Evolutionary conservation across 2,113 vertebrate genomes (phyloP), one percentile per base, ranked within the genome.

Genomic region (Cochlearius cochlearius): DNA sequence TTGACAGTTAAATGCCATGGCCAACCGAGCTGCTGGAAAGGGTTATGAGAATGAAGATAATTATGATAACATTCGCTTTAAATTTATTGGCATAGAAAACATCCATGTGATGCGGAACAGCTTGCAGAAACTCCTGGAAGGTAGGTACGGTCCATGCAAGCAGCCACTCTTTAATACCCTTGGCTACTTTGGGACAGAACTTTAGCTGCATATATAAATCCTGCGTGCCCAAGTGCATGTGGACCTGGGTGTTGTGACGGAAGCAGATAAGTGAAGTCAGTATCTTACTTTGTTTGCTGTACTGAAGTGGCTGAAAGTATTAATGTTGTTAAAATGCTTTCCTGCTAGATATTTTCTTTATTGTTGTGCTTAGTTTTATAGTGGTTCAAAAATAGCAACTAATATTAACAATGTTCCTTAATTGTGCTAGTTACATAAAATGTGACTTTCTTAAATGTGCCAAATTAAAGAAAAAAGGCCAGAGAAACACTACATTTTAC

Each of bases 81-180:
- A 98, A 50, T 99, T 99, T 72, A 98, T 98, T 49, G 98, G 98
- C 47, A 99, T 98, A 63, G 99, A 99, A 86, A 99, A 99, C 94
- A 99, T 99, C 92, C 98, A 99, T 4, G 98, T 99, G 34, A 99
- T 99, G 98, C 92, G 98, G 79, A 98, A 47, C 97, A 99, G 98
- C 95, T 88, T 99, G 73, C 98, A 99, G 95, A 99, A 99, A 53
- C 98, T 99, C 14, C 92, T 99, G 69, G 98, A 99, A 97, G 98
- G 98, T 99, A 94, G 96, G 98, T 98, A 21, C 19, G 4, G 32
- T 15, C 49, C 7, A 5, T 88, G 14, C 38, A 8, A 18, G n/a
- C 25, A 55, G 18, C 17, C 47, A 4, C 17, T 21, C 15, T 45
- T 38, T 41, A 1, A 38, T 19, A 14, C 30, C 43, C 9, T 23